Base-by-base conservation (phyloP, 2,888 invertebrate genomes). In the Caenorhabditis sp. region DNA sequence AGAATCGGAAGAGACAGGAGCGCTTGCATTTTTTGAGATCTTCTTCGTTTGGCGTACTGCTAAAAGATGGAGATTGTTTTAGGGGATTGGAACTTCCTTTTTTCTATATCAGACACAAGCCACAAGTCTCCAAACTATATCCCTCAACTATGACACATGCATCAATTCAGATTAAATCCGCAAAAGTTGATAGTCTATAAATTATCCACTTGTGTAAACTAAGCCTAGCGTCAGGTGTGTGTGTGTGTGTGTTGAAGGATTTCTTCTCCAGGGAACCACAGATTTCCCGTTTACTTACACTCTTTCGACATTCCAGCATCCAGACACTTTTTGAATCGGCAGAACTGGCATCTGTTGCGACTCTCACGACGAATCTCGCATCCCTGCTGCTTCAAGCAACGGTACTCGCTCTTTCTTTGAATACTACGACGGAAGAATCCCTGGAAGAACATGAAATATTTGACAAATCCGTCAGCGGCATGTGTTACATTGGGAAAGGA, bases 261-360 rank as follows among this genome's bases (percentile, higher is more conserved):
- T 18, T 24, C 3, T 9, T 20, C 51, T 55, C 20, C 51, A 35
- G 3, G 15, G 20, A 26, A 60, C 37, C 18, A 13, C 37, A 24
- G 47, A 3, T n/a, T 18, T 47, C 20, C 13, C 13, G 13, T 47
- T 18, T 35, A 81, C 84, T 96, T 93, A 97, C 97, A 97, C 93
- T 97, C 97, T 92, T 96, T 95, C 92, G 96, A 96, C 97, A 97
- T 97, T 92, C 97, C 97, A 91, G 97, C 97, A 47, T 96, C 95
- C 82, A 97, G 94, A 93, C 97, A 97, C 95, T 97, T 97, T 93
- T 96, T 96, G 93, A 97, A 97, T 91, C 97, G 95, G 94, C 97
- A 97, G 93, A 95, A 97, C 93, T 97, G 97, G 93, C 97, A 97
- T 89, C 97, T 95, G 94, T 97, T 97, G 88, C 97, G 94, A 93